phyloP scores from a whole-genome alignment of 1,140 invertebrate species.

The Nylanderia fulva region DNA sequence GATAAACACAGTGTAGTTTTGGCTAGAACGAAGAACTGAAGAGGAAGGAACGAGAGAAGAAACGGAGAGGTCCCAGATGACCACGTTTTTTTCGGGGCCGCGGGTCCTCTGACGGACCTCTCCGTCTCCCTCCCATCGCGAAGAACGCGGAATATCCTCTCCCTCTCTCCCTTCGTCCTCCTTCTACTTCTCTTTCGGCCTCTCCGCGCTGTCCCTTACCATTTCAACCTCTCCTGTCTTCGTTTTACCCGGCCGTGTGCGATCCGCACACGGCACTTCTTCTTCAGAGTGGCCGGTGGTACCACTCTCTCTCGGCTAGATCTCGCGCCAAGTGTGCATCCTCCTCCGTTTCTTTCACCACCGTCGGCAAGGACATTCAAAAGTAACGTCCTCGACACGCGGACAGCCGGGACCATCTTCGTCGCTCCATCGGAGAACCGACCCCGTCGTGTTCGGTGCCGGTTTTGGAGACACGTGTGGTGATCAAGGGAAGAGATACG shows the following conservation, averaged over 20 bases:
- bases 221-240: constrained; percentile 69
- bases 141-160: constrained; percentile 47
- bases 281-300: constrained; percentile 76
- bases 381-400: constrained; percentile 28
- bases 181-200: constrained; percentile 71
- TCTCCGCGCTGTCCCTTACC: constrained; percentile 69
- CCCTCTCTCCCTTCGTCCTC: constrained; percentile 61
- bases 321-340: constrained; percentile 72
- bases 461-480: constrained; percentile 8
- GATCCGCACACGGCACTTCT: constrained; percentile 76
- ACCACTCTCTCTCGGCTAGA: constrained; percentile 76
- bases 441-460: background rate
- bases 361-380: constrained; percentile 42
- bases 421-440: constrained; percentile 34
- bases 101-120: constrained; percentile 67
- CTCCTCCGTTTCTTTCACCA: constrained; percentile 52
- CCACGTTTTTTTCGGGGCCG: constrained; percentile 64
- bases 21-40: background rate
- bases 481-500: background rate
- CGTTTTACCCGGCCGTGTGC: constrained; percentile 73
- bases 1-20: constrained; percentile 9
- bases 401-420: constrained; percentile 15
- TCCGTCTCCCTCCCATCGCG: constrained; percentile 57
- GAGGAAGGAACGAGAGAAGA: constrained; percentile 23
- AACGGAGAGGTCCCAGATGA: constrained; percentile 45